Conservation (phyloP, 2,888 invertebrate species). For the Ormyrus thymus region DNA sequence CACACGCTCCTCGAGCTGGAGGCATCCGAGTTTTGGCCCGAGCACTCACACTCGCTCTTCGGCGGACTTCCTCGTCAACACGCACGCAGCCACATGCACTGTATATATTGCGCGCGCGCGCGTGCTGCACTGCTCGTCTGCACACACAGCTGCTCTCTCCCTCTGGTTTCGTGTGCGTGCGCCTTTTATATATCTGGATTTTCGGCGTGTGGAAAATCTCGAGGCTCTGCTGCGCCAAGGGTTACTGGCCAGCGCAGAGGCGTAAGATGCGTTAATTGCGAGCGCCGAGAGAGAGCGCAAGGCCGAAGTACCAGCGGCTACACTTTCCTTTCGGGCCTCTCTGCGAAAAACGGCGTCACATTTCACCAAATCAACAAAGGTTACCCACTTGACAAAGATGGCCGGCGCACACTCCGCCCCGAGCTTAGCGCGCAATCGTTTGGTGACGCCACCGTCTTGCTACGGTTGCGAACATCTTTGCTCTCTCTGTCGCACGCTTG, state of each 20-base stretch:
- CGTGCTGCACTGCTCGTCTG: background rate
- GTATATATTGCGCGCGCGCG: background rate
- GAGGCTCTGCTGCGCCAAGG: too few species aligned
- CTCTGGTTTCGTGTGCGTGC: too few species aligned
- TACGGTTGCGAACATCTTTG: background rate
- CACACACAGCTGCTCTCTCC: too few species aligned
- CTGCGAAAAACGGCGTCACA: conserved; percentile 66
- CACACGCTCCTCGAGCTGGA: too few species aligned
- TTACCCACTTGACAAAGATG: conserved; percentile 75
- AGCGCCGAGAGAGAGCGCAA: conserved; percentile 1
- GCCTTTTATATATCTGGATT: too few species aligned
- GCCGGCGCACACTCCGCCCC: conserved; percentile 58
- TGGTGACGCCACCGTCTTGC: conserved; percentile 59
- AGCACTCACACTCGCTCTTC: background rate
- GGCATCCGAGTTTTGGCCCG: too few species aligned
- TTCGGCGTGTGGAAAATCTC: too few species aligned
- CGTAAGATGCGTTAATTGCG: background rate
- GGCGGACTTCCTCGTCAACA: background rate
- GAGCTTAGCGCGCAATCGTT: conserved; percentile 63
- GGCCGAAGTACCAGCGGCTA: too few species aligned
- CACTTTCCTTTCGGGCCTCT: too few species aligned
- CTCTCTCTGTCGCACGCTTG: background rate
- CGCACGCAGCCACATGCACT: too few species aligned
- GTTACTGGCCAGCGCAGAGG: too few species aligned
- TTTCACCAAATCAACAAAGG: conserved; percentile 75